Evolutionary conservation across 2,888 invertebrate genomes (phyloP).

Genomic region (Archips xylosteana): DNA sequence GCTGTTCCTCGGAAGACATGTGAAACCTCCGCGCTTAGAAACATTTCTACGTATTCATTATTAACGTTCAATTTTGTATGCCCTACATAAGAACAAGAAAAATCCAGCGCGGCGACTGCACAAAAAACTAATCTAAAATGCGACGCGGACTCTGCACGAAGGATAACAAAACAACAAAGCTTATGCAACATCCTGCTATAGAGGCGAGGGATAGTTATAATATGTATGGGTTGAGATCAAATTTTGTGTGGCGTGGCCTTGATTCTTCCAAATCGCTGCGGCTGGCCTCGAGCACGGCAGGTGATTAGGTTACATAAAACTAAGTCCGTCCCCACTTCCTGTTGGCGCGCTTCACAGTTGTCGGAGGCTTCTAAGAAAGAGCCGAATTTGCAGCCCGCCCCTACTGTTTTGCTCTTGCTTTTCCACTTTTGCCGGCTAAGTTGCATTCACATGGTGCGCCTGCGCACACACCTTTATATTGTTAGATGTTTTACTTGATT

Average conservation of each 20-base stretch:
- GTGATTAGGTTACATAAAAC: slow-evolving; percentile 85
- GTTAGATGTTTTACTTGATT: background rate
- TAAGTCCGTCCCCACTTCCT: slow-evolving; percentile 83
- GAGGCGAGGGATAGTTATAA: slow-evolving; percentile 74
- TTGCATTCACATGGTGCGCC: slow-evolving; percentile 52
- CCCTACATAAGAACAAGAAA: slow-evolving; percentile 54
- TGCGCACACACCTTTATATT: background rate
- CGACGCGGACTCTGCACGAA: slow-evolving; percentile 70
- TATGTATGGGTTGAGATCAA: slow-evolving; percentile 67
- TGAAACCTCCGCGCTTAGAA: slow-evolving; percentile 42
- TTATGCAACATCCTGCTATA: slow-evolving; percentile 84
- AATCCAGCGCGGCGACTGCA: slow-evolving; percentile 59
- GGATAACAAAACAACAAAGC: slow-evolving; percentile 82
- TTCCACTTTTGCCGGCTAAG: slow-evolving; percentile 66
- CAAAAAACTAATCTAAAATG: slow-evolving; percentile 83
- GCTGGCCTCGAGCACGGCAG: slow-evolving; percentile 78
- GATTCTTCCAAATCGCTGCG: slow-evolving; percentile 75
- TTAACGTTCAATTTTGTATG: slow-evolving; percentile 66
- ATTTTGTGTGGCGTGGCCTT: slow-evolving; percentile 76
- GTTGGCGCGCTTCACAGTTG: slow-evolving; percentile 82
- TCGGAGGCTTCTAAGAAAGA: slow-evolving; percentile 80
- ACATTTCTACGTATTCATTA: slow-evolving; percentile 54
- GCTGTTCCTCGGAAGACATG: slow-evolving; percentile 27
- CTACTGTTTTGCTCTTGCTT: slow-evolving; percentile 74
- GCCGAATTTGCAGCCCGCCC: slow-evolving; percentile 73